Conservation (phyloP, 1,140 invertebrate genomes). For the Lordiphosa stackelbergi region DNA sequence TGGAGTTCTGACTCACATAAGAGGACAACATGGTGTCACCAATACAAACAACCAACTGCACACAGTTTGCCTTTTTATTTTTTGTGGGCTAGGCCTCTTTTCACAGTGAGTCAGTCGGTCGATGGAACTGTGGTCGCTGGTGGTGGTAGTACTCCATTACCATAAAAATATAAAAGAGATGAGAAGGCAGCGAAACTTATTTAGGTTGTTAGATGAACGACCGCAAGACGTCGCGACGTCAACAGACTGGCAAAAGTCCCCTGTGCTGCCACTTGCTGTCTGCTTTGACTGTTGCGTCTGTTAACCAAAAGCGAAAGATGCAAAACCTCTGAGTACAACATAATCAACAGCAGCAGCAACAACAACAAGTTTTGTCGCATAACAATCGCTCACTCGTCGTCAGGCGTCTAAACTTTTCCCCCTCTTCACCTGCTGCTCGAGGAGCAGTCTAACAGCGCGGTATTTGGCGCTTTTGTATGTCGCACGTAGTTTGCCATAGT, state of each 20-base stretch:
- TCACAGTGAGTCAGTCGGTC: slow-evolving; percentile 45
- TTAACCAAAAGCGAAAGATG: slow-evolving; percentile 22
- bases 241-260: background rate
- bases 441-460: slow-evolving; percentile 13
- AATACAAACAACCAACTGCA: slow-evolving; percentile 3
- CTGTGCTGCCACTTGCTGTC: background rate
- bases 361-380: slow-evolving; percentile 33
- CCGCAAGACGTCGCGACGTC: slow-evolving; percentile 35
- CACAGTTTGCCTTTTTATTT: slow-evolving; percentile 36
- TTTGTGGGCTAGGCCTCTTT: slow-evolving; percentile 49
- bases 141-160: slow-evolving; percentile 43
- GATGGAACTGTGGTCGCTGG: slow-evolving; percentile 28
- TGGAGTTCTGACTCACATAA: slow-evolving; percentile 19
- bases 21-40: slow-evolving; percentile 20
- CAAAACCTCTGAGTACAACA: slow-evolving; percentile 26
- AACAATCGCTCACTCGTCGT: slow-evolving; percentile 21
- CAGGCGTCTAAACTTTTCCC: slow-evolving; percentile 12
- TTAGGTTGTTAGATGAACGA: slow-evolving; percentile 67
- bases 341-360: slow-evolving; percentile 33
- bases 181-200: slow-evolving; percentile 56
- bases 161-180: slow-evolving; percentile 29
- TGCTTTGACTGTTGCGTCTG: slow-evolving; percentile 35
- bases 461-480: slow-evolving; percentile 34
- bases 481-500: slow-evolving; percentile 19
- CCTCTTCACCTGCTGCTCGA: background rate